Evolutionary conservation across 2,113 vertebrate species (phyloP), one percentile per base, ranked within the genome.

Genomic region (Mobula hypostoma): DNA sequence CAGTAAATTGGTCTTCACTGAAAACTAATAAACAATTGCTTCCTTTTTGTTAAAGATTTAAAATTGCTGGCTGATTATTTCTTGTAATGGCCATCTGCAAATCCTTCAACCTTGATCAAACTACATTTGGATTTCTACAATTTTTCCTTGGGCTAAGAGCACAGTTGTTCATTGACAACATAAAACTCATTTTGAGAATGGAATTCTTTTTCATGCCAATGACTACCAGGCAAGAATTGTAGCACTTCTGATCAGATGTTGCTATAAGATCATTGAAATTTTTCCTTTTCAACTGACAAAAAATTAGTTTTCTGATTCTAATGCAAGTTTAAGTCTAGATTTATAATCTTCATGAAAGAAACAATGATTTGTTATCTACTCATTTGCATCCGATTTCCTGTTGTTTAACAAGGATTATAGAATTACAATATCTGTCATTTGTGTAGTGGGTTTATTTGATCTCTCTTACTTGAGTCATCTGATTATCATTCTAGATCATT

Each of bases 401-500:
- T 80, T 40, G 78, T 80, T 80, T 80, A 36, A 4, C 77, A 79
- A 79, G 77, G n/a, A 79, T 79, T 79, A 48, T 36, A 7, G 21
- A 17, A 83, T 83, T 83, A 83, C 40, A 83, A 19, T 80, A 80
- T 40, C 78, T 40, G 40, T 48, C 21, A 48, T 15, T 8, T 83
- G 40, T 21, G 19, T 83, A 83, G 17, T 83, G 4, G 36, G 12
- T 24, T 40, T 83, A 5, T 21, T 19, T 83, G 80, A 2, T 83
- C 29, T 36, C 77, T 36, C 14, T 24, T 9, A 83, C 48, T 19
- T 24, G 79, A 66, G 14, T 82, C 14, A 48, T 5, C 40, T 82
- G 17, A 21, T 83, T 83, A 83, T 27, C 88, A 94, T 68, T 29
- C 32, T 95, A 98, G 98, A 95, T 96, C n/a, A 95, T 98, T 0